phyloP scores from a whole-genome alignment of 2,797 vertebrate species.

The Thamnophis elegans region DNA sequence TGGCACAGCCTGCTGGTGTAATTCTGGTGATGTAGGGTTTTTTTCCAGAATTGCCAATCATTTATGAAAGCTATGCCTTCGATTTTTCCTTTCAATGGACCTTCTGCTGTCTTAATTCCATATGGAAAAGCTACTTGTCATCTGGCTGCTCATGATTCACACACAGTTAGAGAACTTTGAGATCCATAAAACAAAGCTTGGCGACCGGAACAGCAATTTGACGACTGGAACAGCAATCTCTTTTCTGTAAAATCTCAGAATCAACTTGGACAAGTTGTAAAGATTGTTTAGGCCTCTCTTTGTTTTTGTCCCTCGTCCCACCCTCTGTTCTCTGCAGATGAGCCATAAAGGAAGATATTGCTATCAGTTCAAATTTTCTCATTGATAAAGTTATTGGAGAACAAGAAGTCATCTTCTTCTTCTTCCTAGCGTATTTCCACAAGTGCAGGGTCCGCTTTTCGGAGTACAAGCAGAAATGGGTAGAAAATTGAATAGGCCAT shows the following conservation, averaged over 20 bases:
- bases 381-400: background rate
- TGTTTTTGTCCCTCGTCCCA: background rate
- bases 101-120: background rate
- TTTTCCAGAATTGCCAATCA: background rate
- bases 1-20: background rate
- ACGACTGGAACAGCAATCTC: background rate
- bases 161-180: background rate
- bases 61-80: rapidly evolving
- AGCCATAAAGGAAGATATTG: background rate
- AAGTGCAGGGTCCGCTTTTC: no score
- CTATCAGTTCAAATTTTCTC: background rate
- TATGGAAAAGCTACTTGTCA: background rate
- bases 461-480: background rate
- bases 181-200: background rate
- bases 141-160: background rate
- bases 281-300: background rate
- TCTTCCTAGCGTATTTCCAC: no score
- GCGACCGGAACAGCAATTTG: background rate
- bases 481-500: slow-evolving; percentile 33
- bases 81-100: background rate
- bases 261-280: background rate
- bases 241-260: background rate
- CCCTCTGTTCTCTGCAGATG: background rate
- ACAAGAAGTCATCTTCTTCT: background rate
- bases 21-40: background rate